Evolutionary conservation across 2,113 vertebrate genomes (phyloP), one percentile per base, ranked within the genome.

Genomic region (Lasiurus cinereus): DNA sequence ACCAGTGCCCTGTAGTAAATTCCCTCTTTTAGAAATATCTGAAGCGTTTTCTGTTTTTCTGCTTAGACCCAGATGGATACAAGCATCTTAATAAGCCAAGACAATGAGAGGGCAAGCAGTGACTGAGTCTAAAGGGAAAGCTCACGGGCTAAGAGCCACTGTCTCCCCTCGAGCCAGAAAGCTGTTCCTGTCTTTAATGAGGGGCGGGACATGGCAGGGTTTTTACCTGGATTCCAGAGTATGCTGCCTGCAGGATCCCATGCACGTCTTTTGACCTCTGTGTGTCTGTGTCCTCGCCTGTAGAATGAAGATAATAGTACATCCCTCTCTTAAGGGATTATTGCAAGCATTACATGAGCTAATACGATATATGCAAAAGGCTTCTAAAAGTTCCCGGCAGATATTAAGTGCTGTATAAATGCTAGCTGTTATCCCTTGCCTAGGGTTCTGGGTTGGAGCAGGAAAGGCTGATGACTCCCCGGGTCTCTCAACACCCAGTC

Each of bases 341-440:
- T 83, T 78, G 31, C 22, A 24, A 83, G 52, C 7, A 52, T 88
- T 95, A 91, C n/a, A 52, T 93, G 69, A 96, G 36, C 83, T 79
- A 74, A 78, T 82, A 56, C 0, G 1, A 19, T 29, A 14, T 19
- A 1, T 69, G 6, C 83, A 88, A 72, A 93, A 90, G 64, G 48
- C 43, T 66, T 89, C 50, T 7, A 19, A 31, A 86, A 92, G 59
- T 73, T 48, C 43, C 36, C 73, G 48, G 39, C n/a, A n/a, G 18
- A 22, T 33, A 15, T 36, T 27, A 69, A 88, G 19, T 85, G 29
- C 39, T 11, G 2, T 56, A 24, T 24, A 72, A 84, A 70, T 46
- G 18, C 14, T 54, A 86, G 48, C 33, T 66, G 4, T 59, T 79
- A 8, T 19, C 79, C 62, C 62, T 95, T 66, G 56, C 62, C 33